Evolutionary conservation across 2,113 vertebrate genomes (phyloP).

Genomic region (Tichodroma muraria): DNA sequence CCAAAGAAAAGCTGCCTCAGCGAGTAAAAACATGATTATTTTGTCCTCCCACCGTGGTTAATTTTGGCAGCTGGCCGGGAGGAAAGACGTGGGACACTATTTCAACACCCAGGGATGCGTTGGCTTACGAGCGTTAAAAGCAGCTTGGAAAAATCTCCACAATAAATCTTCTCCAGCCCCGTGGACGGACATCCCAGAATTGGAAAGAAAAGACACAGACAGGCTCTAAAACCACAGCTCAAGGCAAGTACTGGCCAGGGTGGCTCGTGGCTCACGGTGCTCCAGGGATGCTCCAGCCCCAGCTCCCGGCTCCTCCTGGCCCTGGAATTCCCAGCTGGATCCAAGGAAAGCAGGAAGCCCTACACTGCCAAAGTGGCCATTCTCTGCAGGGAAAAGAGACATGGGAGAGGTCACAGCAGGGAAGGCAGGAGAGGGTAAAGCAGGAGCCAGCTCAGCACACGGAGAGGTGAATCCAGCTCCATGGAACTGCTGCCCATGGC

Average conservation of each 20-base stretch:
- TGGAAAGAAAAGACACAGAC: not conserved
- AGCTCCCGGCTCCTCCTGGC: not conserved
- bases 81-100: not conserved
- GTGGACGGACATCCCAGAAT: not conserved
- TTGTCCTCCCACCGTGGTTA: not conserved
- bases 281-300: not conserved
- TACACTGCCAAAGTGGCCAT: not conserved
- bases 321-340: not conserved
- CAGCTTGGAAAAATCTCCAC: not conserved
- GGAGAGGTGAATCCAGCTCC: not conserved
- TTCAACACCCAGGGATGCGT: accelerated
- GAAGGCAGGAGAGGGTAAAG: not conserved
- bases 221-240: not conserved
- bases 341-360: not conserved
- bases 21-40: accelerated
- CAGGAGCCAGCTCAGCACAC: not conserved
- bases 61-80: not conserved
- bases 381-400: not conserved
- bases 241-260: not conserved
- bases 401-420: not conserved
- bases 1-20: not conserved
- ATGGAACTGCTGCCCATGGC: accelerated
- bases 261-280: not conserved
- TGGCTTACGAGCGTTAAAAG: not conserved
- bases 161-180: not conserved